Evolutionary conservation across 2,797 vertebrate species (phyloP), one percentile per base, ranked within the genome.

Genomic region (Epinephelus coioides): DNA sequence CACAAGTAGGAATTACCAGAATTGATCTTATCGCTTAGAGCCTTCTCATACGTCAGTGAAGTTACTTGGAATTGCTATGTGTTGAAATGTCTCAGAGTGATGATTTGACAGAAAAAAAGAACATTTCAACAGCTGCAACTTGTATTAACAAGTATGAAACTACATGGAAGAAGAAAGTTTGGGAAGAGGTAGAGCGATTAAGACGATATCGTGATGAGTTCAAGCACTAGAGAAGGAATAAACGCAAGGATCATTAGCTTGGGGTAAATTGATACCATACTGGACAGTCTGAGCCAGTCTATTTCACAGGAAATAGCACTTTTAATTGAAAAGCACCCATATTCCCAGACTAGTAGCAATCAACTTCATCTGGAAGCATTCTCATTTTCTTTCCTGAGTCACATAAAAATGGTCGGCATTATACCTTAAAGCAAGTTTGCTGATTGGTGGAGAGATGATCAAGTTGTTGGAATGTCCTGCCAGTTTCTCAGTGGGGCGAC

Each of bases 131-230:
- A 76, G 69, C 71, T 72, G 68, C 49, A 47, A 69, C 72, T 69
- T 86, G 67, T 78, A 64, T 64, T 40, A 73, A 84, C 63, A 78
- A 78, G 56, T 17, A 13, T 3, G 5, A 61, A 83, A 61, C 10
- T 47, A 40, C 18, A 9, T 1, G 13, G n/a, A 13, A 43, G 40
- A 51, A 27, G 6, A 38, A 0, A 23, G 60, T 69, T 61, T 11
- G 59, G 12, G 23, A 72, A 19, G 21, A 5, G 21, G 15, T 19
- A 11, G 10, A 8, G 23, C 46, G 21, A 44, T 46, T 1, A 19
- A 30, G 50, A 44, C 2, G 38, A 70, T 25, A 15, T 49, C 14
- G 54, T 34, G 38, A 50, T 55, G 27, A 23, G 57, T 51, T 3
- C 2, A 1, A 40, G 1, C 55, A 12, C 15, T 4, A 14, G 6